phyloP scores from a whole-genome alignment of 2,797 vertebrate genomes.

The Triplophysa bombifrons region DNA sequence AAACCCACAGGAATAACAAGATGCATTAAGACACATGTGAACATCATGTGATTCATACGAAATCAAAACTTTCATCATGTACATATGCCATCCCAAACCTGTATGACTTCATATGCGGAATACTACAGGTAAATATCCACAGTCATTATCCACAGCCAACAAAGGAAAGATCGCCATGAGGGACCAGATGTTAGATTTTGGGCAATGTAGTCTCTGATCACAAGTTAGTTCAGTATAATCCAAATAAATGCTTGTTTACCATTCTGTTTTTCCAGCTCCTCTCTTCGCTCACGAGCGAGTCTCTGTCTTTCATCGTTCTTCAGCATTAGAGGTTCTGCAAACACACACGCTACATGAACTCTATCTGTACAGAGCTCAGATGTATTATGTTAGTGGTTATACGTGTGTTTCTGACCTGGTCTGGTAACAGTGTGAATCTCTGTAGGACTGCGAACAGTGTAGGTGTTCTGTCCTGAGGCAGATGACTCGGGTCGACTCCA shows the following conservation, averaged over 20 bases:
- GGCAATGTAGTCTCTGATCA: background rate
- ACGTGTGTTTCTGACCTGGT: slow-evolving; percentile 61
- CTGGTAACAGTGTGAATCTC: slow-evolving; percentile 52
- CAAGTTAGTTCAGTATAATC: background rate
- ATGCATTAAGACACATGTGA: background rate
- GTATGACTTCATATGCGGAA: too few species aligned
- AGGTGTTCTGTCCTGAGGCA: slow-evolving; percentile 68
- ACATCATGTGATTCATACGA: background rate
- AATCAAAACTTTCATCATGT: background rate
- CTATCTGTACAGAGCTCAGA: background rate
- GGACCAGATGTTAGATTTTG: too few species aligned
- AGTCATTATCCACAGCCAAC: too few species aligned
- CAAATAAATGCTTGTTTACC: slow-evolving; percentile 71
- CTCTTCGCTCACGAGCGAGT: slow-evolving; percentile 89
- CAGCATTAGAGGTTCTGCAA: slow-evolving; percentile 77
- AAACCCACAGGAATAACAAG: background rate
- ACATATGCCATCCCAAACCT: too few species aligned
- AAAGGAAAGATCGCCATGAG: too few species aligned
- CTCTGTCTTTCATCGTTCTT: slow-evolving; percentile 91
- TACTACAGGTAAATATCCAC: too few species aligned
- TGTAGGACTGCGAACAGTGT: slow-evolving; percentile 64
- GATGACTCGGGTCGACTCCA: slow-evolving; percentile 66
- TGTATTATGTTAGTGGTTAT: slow-evolving; percentile 44
- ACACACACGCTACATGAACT: slow-evolving; percentile 5
- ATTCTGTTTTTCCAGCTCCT: slow-evolving; percentile 87